Evolutionary conservation across 2,888 invertebrate genomes (phyloP).

Genomic region (Ditylenchus weischeri): DNA sequence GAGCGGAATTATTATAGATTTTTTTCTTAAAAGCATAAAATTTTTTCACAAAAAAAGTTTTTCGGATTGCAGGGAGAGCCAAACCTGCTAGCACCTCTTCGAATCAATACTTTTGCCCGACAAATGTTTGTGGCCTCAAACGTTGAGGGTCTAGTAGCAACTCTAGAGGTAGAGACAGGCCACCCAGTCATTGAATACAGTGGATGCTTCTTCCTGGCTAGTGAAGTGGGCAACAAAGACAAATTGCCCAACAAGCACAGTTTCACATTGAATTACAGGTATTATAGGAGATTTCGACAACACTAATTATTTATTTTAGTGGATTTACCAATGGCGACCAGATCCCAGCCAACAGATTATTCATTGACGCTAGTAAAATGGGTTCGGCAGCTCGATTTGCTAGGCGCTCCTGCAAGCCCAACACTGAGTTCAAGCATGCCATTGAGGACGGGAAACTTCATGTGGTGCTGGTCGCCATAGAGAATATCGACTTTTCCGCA

Average conservation of each 20-base stretch:
- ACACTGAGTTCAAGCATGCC: constrained; percentile 19
- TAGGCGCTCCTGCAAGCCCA: constrained; percentile 22
- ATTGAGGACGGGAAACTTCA: constrained; percentile 22
- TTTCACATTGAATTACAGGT: constrained; percentile 19
- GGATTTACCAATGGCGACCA: constrained; percentile 6
- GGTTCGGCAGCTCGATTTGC: constrained; percentile 20
- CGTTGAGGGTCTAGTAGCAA: constrained; percentile 23
- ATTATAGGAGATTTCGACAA: not conserved
- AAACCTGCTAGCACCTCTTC: constrained; percentile 13
- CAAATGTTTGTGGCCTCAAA: constrained; percentile 27
- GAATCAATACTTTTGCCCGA: constrained; percentile 13
- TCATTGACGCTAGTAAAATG: constrained; percentile 22
- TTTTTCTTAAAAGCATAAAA: no score
- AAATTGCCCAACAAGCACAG: constrained; percentile 8
- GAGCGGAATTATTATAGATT: no score
- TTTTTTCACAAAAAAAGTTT: no score
- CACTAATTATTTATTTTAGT: not conserved
- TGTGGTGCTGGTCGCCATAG: constrained; percentile 18
- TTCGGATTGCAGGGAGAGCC: constrained; percentile 20
- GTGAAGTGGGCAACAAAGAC: constrained; percentile 17
- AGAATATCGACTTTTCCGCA: constrained; percentile 18
- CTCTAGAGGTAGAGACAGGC: constrained; percentile 12
- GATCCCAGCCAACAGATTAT: constrained; percentile 9
- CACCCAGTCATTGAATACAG: constrained; percentile 24
- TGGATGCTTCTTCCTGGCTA: constrained; percentile 16